A percentile compares a stretch with the other conserved stretches of the same genome.
Evolutionary conservation across 2,888 invertebrate genomes (phyloP).

Genomic region (Arctia plantaginis): DNA sequence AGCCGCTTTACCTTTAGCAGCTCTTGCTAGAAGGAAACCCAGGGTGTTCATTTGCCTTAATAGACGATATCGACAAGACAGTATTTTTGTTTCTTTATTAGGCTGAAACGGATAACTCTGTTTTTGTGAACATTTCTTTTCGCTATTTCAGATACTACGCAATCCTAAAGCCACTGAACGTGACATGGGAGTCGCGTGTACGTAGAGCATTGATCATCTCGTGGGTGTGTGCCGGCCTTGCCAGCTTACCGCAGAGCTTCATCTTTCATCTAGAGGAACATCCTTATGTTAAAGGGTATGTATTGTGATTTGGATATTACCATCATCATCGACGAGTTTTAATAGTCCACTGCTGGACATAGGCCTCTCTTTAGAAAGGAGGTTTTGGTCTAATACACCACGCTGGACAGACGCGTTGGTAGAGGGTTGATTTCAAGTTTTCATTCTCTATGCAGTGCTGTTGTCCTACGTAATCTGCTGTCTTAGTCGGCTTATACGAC

Average conservation of each 20-base stretch:
- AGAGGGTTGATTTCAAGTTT: too few species aligned
- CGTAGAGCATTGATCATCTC: slow-evolving; percentile 92
- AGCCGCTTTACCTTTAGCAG: too few species aligned
- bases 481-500: too few species aligned
- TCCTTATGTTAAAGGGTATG: slow-evolving; percentile 91
- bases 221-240: slow-evolving; percentile 92
- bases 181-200: slow-evolving; percentile 91
- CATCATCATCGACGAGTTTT: too few species aligned
- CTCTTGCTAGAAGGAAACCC: not conserved
- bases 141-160: slow-evolving; percentile 90
- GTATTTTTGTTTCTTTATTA: not conserved
- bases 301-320: slow-evolving; percentile 11
- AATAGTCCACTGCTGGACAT: too few species aligned
- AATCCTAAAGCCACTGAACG: slow-evolving; percentile 92
- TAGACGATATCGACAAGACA: not conserved
- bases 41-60: not conserved
- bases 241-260: slow-evolving; percentile 95
- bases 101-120: too few species aligned
- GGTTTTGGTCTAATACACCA: too few species aligned
- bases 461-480: too few species aligned
- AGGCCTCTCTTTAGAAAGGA: too few species aligned
- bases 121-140: not conserved
- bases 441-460: too few species aligned
- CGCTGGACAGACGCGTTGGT: too few species aligned
- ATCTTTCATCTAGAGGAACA: slow-evolving; percentile 95